A percentile compares a stretch with the other conserved stretches of the same genome.
Conservation (phyloP, 1,140 invertebrate species). For the Apocrypta bakeri region DNA sequence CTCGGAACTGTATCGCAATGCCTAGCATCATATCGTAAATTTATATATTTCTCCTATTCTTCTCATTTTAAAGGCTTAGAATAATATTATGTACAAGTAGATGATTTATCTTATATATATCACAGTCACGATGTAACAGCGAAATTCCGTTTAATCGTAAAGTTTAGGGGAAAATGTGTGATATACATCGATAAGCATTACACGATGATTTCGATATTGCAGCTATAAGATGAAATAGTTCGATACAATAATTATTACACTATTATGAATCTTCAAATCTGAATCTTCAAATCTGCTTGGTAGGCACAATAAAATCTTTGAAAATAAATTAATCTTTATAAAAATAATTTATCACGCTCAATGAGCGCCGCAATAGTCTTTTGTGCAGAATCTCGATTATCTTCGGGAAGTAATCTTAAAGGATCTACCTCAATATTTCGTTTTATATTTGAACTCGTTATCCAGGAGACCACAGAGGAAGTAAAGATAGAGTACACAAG, state of each 20-base stretch:
- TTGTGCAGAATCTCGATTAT: neutral
- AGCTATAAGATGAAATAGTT: neutral
- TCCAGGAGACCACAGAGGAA: slow-evolving; percentile 2
- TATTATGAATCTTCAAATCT: neutral
- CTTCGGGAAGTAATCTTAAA: neutral
- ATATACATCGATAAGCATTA: neutral
- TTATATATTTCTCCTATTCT: neutral
- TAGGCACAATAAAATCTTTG: neutral
- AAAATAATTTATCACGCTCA: neutral
- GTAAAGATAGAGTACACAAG: slow-evolving; percentile 31
- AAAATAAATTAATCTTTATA: neutral
- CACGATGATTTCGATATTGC: neutral
- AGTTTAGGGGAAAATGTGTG: neutral
- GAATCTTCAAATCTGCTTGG: neutral
- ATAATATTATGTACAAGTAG: neutral
- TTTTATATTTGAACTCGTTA: slow-evolving; percentile 14
- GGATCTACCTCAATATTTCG: neutral
- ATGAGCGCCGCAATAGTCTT: neutral
- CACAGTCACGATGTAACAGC: slow-evolving; percentile 10
- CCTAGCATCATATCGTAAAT: neutral
- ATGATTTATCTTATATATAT: neutral
- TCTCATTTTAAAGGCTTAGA: neutral
- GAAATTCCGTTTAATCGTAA: neutral
- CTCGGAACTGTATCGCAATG: neutral
- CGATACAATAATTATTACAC: neutral